Base-by-base conservation (phyloP, 2,888 invertebrate genomes). In the Alviniconcha strummeri region DNA sequence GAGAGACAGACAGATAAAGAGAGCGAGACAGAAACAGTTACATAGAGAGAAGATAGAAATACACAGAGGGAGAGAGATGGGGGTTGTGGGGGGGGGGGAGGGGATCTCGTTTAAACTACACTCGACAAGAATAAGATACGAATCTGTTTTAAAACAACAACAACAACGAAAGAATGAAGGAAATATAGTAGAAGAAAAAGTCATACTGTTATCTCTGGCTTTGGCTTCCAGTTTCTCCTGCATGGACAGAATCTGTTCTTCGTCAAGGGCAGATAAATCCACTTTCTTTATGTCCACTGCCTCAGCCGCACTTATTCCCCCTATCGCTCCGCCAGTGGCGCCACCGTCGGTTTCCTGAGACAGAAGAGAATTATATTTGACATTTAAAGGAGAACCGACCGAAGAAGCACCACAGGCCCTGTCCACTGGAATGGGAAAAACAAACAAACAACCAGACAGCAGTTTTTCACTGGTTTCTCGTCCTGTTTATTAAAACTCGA, bases 241-340 rank as follows among this genome's bases (percentile, higher is more conserved):
- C 56, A 57, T 56, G n/a, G 52, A 13, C 4, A 9, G 55, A 6
- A 7, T 4, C 15, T 2, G 4, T 54, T 54, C 1, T 17, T 17
- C 4, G n/a, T 56, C 76, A 76, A 56, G 56, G 76, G 76, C n/a
- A 9, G 55, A 52, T 6, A 9, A 55, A 5, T 17, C 54, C 57
- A 57, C 57, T 57, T 76, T 76, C 19, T 76, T 76, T 56, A 76
- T 56, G 56, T 76, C 76, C n/a, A 76, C 11, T 2, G 76, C 57
- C 52, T 76, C 76, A n/a, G 76, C 76, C 15, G 76, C 6, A n/a
- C 57, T 76, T 76, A 76, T 19, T 57, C 57, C 76, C 76, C 76
- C 76, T 55, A 57, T 13, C 4, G 76, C 57, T 7, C 76, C 76
- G 56, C 56, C 76, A 15, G 56, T n/a, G 8, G 57, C 76, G 7